Percentiles rank a stretch among this genome's conserved stretches.
These are phyloP conservation scores for Rhabdornis inornatus DNA, from an alignment of 2,113 vertebrate species.

Conservation along the genomic window DNA sequence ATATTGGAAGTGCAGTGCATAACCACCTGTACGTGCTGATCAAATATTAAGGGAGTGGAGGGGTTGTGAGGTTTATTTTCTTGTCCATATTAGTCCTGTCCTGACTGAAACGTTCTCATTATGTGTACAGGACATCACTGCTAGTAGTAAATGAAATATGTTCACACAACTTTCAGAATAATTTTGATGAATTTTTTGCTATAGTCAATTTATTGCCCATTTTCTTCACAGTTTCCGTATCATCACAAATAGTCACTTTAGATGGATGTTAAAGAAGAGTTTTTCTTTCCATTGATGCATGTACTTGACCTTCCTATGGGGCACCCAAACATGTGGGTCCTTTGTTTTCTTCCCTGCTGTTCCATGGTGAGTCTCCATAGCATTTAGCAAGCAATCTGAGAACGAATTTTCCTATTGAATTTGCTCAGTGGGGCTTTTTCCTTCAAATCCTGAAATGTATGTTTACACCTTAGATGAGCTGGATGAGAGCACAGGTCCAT, in stretches of 20 bases:
- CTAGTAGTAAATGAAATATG: not conserved
- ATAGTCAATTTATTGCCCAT: not conserved
- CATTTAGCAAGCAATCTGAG: not conserved
- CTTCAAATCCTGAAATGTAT: not conserved
- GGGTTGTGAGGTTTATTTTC: not conserved
- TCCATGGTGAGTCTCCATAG: not conserved
- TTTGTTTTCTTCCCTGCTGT: not conserved
- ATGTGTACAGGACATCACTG: not conserved
- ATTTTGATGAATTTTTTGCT: not conserved
- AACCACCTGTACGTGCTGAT: fast-evolving
- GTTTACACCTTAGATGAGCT: not conserved
- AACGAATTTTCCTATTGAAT: not conserved
- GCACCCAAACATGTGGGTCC: not conserved
- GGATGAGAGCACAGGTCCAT: not conserved
- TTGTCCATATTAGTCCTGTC: not conserved
- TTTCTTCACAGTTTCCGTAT: not conserved
- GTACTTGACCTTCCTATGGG: not conserved
- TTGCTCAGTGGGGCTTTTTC: not conserved
- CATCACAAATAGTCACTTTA: not conserved
- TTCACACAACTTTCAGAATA: fast-evolving
- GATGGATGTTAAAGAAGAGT: not conserved
- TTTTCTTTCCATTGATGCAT: not conserved
- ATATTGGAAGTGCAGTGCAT: not conserved
- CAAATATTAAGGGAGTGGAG: not conserved
- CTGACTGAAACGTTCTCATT: not conserved